These are phyloP conservation scores for Heliconius hermathena DNA, from an alignment of 1,140 invertebrate species.

Conservation along the genomic window DNA sequence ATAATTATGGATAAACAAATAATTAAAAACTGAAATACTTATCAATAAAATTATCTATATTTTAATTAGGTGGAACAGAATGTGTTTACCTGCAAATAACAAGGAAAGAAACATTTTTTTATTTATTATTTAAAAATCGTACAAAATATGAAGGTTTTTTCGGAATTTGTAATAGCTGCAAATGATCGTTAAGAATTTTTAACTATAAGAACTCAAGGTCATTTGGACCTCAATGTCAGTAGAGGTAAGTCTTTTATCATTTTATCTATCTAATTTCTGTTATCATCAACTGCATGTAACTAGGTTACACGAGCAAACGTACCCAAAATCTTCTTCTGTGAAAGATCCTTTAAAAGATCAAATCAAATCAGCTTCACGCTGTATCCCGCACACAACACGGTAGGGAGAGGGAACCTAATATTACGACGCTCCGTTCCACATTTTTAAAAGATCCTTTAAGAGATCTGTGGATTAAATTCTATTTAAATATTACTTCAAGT, in stretches of 20 bases:
- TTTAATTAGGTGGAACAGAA: conserved; percentile 24
- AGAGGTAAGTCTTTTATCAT: conserved; percentile 63
- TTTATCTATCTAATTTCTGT: conserved; percentile 61
- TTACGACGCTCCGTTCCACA: too few relatives aligned
- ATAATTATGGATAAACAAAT: too few relatives aligned
- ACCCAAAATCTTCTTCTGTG: neutral
- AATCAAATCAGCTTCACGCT: too few relatives aligned
- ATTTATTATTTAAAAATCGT: neutral
- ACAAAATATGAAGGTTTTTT: neutral
- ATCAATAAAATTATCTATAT: conserved; percentile 16
- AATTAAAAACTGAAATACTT: neutral
- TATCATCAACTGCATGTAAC: conserved; percentile 51
- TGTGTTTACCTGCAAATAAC: neutral
- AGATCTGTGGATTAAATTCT: neutral
- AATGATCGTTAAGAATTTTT: neutral
- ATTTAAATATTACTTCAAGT: neutral
- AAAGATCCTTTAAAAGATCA: neutral
- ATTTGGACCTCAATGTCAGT: conserved; percentile 59
- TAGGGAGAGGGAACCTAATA: too few relatives aligned
- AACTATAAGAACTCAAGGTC: conserved; percentile 48
- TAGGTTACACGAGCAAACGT: conserved; percentile 53
- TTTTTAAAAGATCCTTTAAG: neutral
- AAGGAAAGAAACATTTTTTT: neutral
- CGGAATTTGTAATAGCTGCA: neutral
- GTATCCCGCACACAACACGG: too few relatives aligned